phyloP scores from a whole-genome alignment of 2,113 vertebrate species.

The Thunnus thynnus region DNA sequence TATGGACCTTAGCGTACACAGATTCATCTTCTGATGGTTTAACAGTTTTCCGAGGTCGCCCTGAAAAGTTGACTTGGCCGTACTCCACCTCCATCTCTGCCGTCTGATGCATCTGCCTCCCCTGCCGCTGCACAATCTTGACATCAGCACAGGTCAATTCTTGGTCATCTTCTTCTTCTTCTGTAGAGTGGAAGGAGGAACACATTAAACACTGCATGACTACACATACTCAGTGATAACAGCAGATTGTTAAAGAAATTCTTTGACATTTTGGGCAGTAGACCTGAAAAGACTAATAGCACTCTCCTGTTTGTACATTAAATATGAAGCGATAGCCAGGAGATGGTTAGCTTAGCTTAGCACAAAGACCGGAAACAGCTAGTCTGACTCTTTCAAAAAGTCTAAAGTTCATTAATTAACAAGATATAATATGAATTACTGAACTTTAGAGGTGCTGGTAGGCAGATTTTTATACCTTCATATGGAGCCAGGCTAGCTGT shows the following conservation, averaged over 20 bases:
- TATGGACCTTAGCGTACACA: slow-evolving; percentile 64
- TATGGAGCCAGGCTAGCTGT: not conserved
- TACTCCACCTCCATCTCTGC: slow-evolving; percentile 64
- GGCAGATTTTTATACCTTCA: too few relatives aligned
- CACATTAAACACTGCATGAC: not conserved
- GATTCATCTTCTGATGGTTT: slow-evolving; percentile 7
- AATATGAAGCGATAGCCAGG: too few relatives aligned
- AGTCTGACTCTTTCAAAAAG: too few relatives aligned
- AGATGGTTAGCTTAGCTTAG: too few relatives aligned
- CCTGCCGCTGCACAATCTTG: not conserved
- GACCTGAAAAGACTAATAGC: too few relatives aligned
- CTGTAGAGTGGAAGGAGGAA: not conserved
- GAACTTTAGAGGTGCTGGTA: too few relatives aligned
- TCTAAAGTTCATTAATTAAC: too few relatives aligned
- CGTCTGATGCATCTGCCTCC: not conserved
- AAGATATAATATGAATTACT: too few relatives aligned
- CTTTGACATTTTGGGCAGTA: too few relatives aligned
- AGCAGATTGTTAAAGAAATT: not conserved
- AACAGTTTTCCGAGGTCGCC: not conserved
- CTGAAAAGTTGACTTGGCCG: slow-evolving; percentile 59
- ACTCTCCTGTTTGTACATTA: too few relatives aligned
- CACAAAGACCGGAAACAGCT: too few relatives aligned
- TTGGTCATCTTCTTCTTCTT: slow-evolving; percentile 20
- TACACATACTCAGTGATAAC: not conserved
- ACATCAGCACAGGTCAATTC: slow-evolving; percentile 64